Conservation (phyloP, 1,140 invertebrate species). For the Drosophila orena region DNA sequence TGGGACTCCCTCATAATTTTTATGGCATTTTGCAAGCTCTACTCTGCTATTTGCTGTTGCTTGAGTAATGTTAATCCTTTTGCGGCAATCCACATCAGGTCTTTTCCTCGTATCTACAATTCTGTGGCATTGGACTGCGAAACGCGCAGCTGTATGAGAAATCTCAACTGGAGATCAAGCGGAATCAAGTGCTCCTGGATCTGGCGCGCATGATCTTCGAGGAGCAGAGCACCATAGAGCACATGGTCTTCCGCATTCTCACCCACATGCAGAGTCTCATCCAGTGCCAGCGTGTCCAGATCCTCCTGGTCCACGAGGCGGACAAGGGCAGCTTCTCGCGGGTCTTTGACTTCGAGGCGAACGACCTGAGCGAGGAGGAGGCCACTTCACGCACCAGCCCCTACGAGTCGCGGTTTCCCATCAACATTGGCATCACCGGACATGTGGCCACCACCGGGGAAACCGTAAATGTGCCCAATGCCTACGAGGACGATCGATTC, state of each 20-base stretch:
- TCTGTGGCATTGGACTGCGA: constrained; percentile 97
- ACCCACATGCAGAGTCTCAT: constrained; percentile 97
- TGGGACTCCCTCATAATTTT: constrained; percentile 29
- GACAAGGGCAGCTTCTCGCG: constrained; percentile 95
- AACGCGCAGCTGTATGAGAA: constrained; percentile 98
- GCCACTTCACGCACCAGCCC: constrained; percentile 92
- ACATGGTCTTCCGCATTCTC: constrained; percentile 96
- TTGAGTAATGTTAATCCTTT: constrained; percentile 20
- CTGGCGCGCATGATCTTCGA: constrained; percentile 98
- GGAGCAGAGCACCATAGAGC: constrained; percentile 98
- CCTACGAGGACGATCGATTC: constrained; percentile 96
- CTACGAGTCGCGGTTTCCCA: constrained; percentile 96
- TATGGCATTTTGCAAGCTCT: constrained; percentile 35
- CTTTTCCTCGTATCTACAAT: constrained; percentile 96
- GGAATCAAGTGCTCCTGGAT: constrained; percentile 97
- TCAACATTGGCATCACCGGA: constrained; percentile 98
- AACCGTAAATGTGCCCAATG: constrained; percentile 95
- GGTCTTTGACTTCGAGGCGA: constrained; percentile 96
- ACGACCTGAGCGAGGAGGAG: constrained; percentile 90
- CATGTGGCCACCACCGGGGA: constrained; percentile 98
- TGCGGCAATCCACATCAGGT: constrained; percentile 85
- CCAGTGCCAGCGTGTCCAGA: constrained; percentile 96
- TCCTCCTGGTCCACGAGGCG: constrained; percentile 94
- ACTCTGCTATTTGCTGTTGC: not conserved
- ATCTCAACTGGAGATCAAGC: constrained; percentile 96